A percentile compares a stretch with the other conserved stretches of the same genome.
These are phyloP conservation scores for Leucoraja ocellata DNA, from an alignment of 2,797 vertebrate species.

Conservation along the genomic window DNA sequence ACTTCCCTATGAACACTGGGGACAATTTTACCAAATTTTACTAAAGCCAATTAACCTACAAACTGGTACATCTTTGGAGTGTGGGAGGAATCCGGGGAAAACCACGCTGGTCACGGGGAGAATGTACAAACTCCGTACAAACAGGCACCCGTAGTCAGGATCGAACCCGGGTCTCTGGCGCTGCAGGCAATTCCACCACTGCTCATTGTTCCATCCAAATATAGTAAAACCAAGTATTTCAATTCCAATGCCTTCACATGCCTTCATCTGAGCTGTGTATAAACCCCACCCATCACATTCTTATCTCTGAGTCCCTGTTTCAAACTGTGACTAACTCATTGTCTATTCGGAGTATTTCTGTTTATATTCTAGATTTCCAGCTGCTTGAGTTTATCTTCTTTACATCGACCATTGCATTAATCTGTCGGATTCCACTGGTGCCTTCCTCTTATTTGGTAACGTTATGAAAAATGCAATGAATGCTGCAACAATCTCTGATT, in stretches of 20 bases:
- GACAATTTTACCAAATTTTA: too few relatives aligned
- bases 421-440: background rate
- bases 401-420: background rate
- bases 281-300: background rate
- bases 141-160: too few relatives aligned
- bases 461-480: background rate
- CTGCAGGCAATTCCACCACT: too few relatives aligned
- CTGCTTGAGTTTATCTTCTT: background rate
- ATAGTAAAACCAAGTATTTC: background rate
- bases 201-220: background rate
- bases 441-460: background rate
- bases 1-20: too few relatives aligned
- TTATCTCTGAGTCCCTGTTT: background rate
- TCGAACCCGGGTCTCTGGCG: too few relatives aligned
- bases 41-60: too few relatives aligned
- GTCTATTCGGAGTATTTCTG: background rate
- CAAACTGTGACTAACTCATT: background rate
- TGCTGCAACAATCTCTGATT: background rate
- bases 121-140: too few relatives aligned
- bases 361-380: background rate
- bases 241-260: background rate
- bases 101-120: too few relatives aligned
- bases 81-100: too few relatives aligned
- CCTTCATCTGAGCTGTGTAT: background rate
- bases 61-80: too few relatives aligned